phyloP scores from a whole-genome alignment of 2,113 vertebrate genomes.

The Lepus europaeus region DNA sequence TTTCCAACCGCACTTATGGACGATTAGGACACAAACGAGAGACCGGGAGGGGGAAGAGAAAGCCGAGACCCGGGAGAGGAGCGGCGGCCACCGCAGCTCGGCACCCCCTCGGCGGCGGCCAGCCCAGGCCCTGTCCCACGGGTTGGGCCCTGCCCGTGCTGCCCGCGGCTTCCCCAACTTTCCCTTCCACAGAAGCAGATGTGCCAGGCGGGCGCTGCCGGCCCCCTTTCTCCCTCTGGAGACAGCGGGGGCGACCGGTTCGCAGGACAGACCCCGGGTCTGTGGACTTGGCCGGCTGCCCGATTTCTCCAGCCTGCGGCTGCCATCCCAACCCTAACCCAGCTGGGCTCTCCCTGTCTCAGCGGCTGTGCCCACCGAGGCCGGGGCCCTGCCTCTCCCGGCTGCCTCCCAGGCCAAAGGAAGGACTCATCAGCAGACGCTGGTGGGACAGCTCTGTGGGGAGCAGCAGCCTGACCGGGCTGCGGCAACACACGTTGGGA shows the following conservation, averaged over 20 bases:
- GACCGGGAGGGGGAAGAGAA: conserved; percentile 42
- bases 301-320: background rate
- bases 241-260: background rate
- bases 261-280: background rate
- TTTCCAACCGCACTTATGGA: conserved; percentile 77
- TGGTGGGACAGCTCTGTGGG: background rate
- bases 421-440: background rate
- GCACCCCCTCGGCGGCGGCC: background rate
- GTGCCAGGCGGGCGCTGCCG: background rate
- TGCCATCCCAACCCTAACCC: background rate
- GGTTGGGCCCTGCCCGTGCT: background rate
- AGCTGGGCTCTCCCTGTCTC: background rate
- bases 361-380: background rate
- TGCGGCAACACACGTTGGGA: conserved; percentile 7
- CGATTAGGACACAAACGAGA: conserved; percentile 75
- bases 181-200: background rate
- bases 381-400: background rate
- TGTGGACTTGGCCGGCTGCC: background rate
- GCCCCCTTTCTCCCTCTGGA: background rate
- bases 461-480: background rate
- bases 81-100: background rate
- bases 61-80: background rate
- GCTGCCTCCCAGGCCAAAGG: background rate
- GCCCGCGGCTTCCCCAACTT: conserved; percentile 1
- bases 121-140: background rate